Evolutionary conservation across 2,797 vertebrate genomes (phyloP).

Genomic region (Pterois miles): DNA sequence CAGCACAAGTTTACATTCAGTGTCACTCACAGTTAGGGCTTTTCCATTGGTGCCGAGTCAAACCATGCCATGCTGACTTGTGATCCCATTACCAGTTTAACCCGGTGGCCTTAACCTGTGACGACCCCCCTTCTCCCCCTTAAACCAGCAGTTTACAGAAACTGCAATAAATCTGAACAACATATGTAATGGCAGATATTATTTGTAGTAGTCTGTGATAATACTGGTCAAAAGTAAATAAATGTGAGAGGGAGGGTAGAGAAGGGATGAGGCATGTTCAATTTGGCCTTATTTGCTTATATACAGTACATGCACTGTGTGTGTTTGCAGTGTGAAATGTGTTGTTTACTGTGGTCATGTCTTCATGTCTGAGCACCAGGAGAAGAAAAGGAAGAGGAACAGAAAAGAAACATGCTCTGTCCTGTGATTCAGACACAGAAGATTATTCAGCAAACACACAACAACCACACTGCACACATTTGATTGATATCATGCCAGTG

Average conservation of each 20-base stretch:
- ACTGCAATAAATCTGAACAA: constrained; percentile 27
- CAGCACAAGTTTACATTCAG: no score
- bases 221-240: constrained; percentile 23
- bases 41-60: no score
- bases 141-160: constrained; percentile 8
- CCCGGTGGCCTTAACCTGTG: no score
- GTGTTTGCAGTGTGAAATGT: neutral
- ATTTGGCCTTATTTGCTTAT: no score
- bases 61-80: no score
- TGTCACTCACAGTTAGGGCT: no score
- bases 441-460: constrained; percentile 15
- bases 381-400: neutral
- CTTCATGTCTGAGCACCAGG: neutral
- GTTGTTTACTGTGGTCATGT: neutral
- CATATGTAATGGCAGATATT: constrained; percentile 33
- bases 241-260: neutral
- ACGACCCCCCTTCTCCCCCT: no score
- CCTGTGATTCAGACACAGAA: constrained; percentile 18
- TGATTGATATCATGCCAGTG: constrained; percentile 5
- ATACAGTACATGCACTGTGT: no score
- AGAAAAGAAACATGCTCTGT: constrained; percentile 8
- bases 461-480: neutral
- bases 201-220: constrained; percentile 18
- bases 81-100: no score
- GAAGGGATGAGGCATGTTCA: neutral